These are phyloP conservation scores for Nothoprocta pentlandii DNA, from an alignment of 2,113 vertebrate species.

Conservation along the genomic window DNA sequence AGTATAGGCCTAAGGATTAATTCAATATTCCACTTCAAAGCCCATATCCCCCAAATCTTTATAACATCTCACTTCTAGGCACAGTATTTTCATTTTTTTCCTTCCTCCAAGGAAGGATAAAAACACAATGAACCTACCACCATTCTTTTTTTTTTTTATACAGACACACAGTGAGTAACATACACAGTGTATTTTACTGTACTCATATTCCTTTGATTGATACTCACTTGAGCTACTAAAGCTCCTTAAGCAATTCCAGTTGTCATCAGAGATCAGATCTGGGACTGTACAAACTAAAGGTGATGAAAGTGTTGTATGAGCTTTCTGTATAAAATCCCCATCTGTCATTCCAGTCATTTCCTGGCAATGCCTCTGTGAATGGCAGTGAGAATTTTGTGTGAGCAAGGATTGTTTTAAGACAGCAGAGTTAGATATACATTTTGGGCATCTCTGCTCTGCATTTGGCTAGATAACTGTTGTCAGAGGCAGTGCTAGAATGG, in stretches of 20 bases:
- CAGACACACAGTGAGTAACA: not conserved
- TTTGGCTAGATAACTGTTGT: not conserved
- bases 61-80: not conserved
- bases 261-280: conserved; percentile 38
- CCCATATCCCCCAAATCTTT: not conserved
- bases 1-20: not conserved
- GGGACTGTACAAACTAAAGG: conserved; percentile 32
- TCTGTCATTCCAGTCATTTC: conserved; percentile 44
- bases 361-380: not conserved
- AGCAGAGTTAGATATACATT: not conserved
- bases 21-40: not conserved
- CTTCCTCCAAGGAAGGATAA: not conserved
- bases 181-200: not conserved
- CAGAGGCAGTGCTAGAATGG: not conserved
- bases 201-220: conserved; percentile 15
- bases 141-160: not conserved
- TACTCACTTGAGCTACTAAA: conserved; percentile 1
- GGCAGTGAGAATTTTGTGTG: not conserved
- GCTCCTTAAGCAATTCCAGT: conserved; percentile 9
- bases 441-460: not conserved
- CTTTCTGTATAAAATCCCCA: not conserved
- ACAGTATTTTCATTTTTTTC: not conserved
- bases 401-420: conserved; percentile 22
- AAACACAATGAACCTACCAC: not conserved
- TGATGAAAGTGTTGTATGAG: conserved; percentile 30